Base-by-base conservation (phyloP, 2,888 invertebrate species). In the Drymonia ruficornis region DNA sequence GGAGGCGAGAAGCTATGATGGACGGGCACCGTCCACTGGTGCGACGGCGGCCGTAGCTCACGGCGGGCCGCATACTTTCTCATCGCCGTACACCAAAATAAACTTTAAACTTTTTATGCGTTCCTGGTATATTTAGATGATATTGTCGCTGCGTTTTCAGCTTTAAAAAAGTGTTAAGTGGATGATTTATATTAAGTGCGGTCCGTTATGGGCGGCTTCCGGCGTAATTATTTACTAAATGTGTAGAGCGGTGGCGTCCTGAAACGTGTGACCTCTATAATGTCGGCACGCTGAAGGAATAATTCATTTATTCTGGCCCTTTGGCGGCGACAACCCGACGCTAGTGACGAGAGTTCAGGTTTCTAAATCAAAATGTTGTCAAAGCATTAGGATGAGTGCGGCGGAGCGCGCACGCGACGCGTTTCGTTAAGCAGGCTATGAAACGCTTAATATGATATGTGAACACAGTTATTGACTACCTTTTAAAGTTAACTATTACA, bases 131-230 rank as follows among this genome's bases (percentile, higher is more conserved):
- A 89, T 89, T 87, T 89, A 86, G 87, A 86, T 74, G 82, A 87
- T 82, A 86, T 85, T 89, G 89, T 89, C 87, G 84, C 83, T 72
- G 71, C 77, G 73, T 81, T 81, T 78, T 73, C 67, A 75, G 70
- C 34, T 76, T 59, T 71, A 76, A 77, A 85, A 89, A 89, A 87
- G 90, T 90, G 91, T 90, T 91, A 91, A 91, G 89, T 91, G 89
- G 89, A 89, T 91, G 91, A 92, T 91, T 91, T 90, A 91, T 89
- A 86, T 86, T 87, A 86, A 89, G 85, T 84, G 86, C 79, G 76
- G 75, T 72, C 74, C 76, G 84, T 89, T 86, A 88, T 80, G 80
- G 81, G 69, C 70, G 81, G 86, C 86, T 91, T 91, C 91, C 91
- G 89, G 84, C 74, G 86, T 83, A 79, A 87, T 90, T 82, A 87